phyloP scores from a whole-genome alignment of 2,888 invertebrate species.

The Chymomyza caudatula region DNA sequence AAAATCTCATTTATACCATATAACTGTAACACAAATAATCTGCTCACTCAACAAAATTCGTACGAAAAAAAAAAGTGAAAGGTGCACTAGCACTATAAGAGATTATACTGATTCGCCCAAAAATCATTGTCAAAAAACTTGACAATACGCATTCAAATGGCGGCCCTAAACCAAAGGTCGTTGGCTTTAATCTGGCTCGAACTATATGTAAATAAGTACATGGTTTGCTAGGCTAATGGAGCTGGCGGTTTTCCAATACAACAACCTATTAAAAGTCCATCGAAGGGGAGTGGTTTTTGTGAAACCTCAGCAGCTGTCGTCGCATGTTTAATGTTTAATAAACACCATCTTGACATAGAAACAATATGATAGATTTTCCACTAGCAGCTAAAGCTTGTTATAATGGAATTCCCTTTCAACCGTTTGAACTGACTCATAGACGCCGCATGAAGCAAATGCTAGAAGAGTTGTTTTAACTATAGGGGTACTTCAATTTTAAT shows the following conservation, averaged over 20 bases:
- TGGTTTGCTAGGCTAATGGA: neutral
- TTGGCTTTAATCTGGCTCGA: conserved; percentile 41
- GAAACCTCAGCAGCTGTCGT: neutral
- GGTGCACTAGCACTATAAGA: neutral
- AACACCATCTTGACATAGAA: too few species aligned
- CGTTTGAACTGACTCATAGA: neutral
- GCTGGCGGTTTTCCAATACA: neutral
- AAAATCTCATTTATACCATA: neutral
- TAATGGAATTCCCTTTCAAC: neutral
- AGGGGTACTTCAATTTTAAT: neutral
- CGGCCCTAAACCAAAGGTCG: conserved; percentile 38
- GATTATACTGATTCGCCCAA: neutral
- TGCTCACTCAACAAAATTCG: neutral
- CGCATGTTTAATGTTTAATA: too few species aligned
- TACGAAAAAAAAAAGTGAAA: neutral
- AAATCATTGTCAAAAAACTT: neutral
- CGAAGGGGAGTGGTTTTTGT: neutral
- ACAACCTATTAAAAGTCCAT: neutral
- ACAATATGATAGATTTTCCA: neutral
- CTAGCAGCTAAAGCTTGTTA: neutral
- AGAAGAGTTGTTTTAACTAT: neutral
- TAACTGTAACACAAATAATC: conserved; percentile 4
- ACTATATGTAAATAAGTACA: too few species aligned
- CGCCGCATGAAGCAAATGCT: neutral
- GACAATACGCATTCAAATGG: neutral